These are phyloP conservation scores for Microplitis deprimator DNA, from an alignment of 2,888 invertebrate species.

Conservation along the genomic window DNA sequence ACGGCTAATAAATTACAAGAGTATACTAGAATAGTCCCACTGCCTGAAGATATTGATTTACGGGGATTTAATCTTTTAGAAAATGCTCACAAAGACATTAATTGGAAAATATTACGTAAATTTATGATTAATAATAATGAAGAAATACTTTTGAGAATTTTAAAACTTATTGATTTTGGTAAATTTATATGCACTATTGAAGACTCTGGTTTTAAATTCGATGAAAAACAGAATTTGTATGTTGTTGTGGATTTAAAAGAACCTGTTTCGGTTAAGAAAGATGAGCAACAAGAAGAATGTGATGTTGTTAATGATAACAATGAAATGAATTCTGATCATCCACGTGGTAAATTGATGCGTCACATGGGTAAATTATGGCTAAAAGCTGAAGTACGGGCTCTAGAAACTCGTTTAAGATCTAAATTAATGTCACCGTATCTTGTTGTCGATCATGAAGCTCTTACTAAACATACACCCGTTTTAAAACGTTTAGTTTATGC, in stretches of 20 bases:
- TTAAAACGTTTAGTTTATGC: constrained; percentile 88
- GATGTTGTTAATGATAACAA: constrained; percentile 33
- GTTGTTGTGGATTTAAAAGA: constrained; percentile 46
- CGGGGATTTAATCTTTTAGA: constrained; percentile 81
- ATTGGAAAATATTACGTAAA: constrained; percentile 79
- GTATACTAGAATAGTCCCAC: constrained; percentile 77
- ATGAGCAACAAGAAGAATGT: constrained; percentile 36
- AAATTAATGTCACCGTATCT: constrained; percentile 84
- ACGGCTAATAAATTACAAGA: constrained; percentile 73
- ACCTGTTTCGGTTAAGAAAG: constrained; percentile 21
- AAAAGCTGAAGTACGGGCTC: constrained; percentile 87
- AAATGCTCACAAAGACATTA: constrained; percentile 78
- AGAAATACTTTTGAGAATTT: constrained; percentile 82
- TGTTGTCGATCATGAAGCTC: constrained; percentile 87
- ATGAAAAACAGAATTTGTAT: constrained; percentile 71
- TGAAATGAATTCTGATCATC: constrained; percentile 59
- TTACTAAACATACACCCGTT: constrained; percentile 83
- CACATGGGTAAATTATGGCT: constrained; percentile 93
- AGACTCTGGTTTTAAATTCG: constrained; percentile 79
- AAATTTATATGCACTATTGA: constrained; percentile 77
- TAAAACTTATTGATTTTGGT: constrained; percentile 87
- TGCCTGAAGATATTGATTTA: constrained; percentile 84
- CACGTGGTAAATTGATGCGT: constrained; percentile 78
- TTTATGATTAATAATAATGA: constrained; percentile 76
- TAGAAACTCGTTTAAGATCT: constrained; percentile 81